Conservation (phyloP, 2,113 vertebrate species). For the Cinclus mexicanus region DNA sequence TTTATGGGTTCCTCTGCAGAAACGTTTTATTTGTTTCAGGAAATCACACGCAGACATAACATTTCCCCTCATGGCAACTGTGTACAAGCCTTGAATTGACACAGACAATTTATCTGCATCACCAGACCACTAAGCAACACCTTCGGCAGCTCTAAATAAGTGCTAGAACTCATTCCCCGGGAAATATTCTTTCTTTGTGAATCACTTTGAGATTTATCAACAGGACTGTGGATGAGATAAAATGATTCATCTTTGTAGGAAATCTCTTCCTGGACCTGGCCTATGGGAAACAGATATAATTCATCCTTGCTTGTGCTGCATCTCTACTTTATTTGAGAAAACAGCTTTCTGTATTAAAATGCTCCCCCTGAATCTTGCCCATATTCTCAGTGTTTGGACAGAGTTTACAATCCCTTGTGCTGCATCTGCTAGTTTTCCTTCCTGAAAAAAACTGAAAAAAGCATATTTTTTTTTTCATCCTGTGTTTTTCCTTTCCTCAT, state of each 20-base stretch:
- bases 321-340: background rate
- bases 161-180: background rate
- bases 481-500: background rate
- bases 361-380: background rate
- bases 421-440: background rate
- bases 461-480: background rate
- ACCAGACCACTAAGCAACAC: background rate
- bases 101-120: background rate
- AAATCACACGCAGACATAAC: background rate
- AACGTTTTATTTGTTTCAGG: slow-evolving; percentile 9
- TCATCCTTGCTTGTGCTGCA: background rate
- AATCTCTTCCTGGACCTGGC: background rate
- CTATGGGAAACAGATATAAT: background rate
- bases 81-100: background rate
- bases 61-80: background rate
- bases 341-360: background rate
- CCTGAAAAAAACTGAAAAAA: background rate
- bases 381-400: background rate
- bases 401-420: background rate
- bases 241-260: background rate
- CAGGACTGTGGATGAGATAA: background rate
- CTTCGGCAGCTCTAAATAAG: background rate
- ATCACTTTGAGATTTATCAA: slow-evolving; percentile 13
- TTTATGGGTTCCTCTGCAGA: background rate
- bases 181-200: background rate